Evolutionary conservation across 1,140 invertebrate genomes (phyloP), one percentile per base, ranked within the genome.

Genomic region (Mizuhopecten yessoensis): DNA sequence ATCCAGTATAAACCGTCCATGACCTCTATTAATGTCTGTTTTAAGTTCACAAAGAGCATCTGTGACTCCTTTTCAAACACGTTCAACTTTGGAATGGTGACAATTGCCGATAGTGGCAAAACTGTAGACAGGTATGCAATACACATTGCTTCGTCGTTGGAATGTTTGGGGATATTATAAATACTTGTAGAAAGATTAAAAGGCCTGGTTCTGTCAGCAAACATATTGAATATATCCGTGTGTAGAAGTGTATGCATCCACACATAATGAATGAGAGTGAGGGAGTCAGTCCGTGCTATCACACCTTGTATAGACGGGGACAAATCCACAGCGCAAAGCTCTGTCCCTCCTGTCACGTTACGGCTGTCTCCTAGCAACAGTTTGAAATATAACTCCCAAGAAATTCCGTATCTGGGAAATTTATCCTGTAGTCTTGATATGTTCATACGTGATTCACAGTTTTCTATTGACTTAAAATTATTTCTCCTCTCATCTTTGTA

Each of bases 1-100:
- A 92, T 92, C 91, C 91, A 92, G 45, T 92, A 92, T 29, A 90
- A 42, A 0, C 75, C 88, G n/a, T 90, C 42, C 39, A 92, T 90
- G 0, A 88, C 87, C 39, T 90, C 49, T 17, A 92, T 87, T 11
- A 92, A 34, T 11, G 89, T 86, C 20, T 90, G 45, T 88, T 92
- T 92, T 13, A 92, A 75, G 87, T 36, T 45, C n/a, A 7, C 33
- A 86, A 88, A 90, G 0, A 90, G 17, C 36, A 34, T 86, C 33
- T 86, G 87, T 11, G 87, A 34, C 11, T 39, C 33, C n/a, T 33
- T 86, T 49, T 90, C 90, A 39, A 90, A 88, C 11, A 34, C 20
- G 9, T n/a, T 29, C 23, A 86, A 86, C n/a, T 75, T 34, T 15
- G 88, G 86, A 39, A 90, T 88, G 39, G 36, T 86, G 42, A 91